A percentile compares a stretch with the other conserved stretches of the same genome.
These are phyloP conservation scores for Dendrolimus pini DNA, from an alignment of 2,888 invertebrate species.

Conservation along the genomic window DNA sequence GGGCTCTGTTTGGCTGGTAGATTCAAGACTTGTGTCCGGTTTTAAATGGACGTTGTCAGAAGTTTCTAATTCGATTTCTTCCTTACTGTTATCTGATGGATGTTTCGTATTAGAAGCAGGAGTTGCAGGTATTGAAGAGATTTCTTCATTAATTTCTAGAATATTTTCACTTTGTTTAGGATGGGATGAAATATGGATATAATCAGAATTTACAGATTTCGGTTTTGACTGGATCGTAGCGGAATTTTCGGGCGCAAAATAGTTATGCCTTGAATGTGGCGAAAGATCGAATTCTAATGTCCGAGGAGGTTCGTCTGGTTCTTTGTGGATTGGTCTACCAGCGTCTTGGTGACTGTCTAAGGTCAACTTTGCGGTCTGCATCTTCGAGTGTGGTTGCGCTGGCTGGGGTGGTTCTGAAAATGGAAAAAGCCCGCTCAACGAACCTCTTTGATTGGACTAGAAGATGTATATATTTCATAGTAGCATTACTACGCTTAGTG, in stretches of 20 bases:
- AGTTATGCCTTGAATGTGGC: conserved; percentile 5
- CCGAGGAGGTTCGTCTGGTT: conserved; percentile 15
- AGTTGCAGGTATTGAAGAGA: not conserved
- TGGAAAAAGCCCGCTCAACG: conserved; percentile 47
- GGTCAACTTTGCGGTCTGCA: conserved; percentile 27
- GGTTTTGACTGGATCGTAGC: conserved; percentile 14
- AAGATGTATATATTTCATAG: conserved; percentile 12
- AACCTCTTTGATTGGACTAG: conserved; percentile 35
- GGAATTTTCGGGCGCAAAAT: not conserved
- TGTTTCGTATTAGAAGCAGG: not conserved
- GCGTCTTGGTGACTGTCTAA: conserved; percentile 25
- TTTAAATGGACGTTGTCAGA: not conserved
- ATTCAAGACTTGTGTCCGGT: not conserved
- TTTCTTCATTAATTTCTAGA: not conserved
- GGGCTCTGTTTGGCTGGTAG: not conserved
- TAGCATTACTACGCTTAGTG: conserved; percentile 3
- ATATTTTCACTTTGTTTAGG: not conserved
- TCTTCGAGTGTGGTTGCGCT: conserved; percentile 22
- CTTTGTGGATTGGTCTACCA: conserved; percentile 18
- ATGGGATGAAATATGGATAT: not conserved
- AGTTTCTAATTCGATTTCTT: not conserved
- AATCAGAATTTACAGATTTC: not conserved
- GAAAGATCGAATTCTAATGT: conserved; percentile 10
- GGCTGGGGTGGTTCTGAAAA: conserved; percentile 46
- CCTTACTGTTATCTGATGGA: not conserved